A percentile compares a stretch with the other conserved stretches of the same genome.
Evolutionary conservation across 1,140 invertebrate genomes (phyloP).

Genomic region (Papilio xuthus): DNA sequence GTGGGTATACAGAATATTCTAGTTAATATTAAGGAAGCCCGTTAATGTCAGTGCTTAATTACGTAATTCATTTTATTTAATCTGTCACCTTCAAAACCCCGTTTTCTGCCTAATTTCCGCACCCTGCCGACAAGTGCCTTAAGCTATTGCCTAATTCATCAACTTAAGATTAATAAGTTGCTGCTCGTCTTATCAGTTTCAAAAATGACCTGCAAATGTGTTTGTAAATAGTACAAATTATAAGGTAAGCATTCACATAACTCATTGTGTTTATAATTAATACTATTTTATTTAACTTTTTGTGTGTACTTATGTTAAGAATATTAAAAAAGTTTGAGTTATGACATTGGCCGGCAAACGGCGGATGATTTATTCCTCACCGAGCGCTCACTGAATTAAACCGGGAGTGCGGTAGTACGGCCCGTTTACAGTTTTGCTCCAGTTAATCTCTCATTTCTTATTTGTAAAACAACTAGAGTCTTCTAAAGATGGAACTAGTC

Average conservation of each 20-base stretch:
- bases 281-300: neutral
- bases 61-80: too few species aligned
- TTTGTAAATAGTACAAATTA: neutral
- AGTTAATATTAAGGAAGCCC: too few species aligned
- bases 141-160: conserved; percentile 15
- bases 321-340: conserved; percentile 22
- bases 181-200: neutral
- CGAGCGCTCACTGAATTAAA: conserved; percentile 19
- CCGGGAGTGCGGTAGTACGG: conserved; percentile 6
- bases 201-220: neutral
- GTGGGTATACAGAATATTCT: too few species aligned
- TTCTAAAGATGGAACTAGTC: neutral
- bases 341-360: conserved; percentile 10
- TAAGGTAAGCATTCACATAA: neutral
- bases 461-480: conserved; percentile 7
- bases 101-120: neutral
- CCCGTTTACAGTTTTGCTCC: conserved; percentile 19
- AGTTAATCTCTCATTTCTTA: conserved; percentile 17
- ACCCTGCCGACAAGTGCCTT: neutral
- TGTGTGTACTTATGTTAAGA: neutral
- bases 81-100: conserved; percentile 14
- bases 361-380: conserved; percentile 13
- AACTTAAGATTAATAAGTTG: neutral
- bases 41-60: too few species aligned
- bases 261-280: neutral